Base-by-base conservation (phyloP, 2,113 vertebrate species). In the Diadophis punctatus region DNA sequence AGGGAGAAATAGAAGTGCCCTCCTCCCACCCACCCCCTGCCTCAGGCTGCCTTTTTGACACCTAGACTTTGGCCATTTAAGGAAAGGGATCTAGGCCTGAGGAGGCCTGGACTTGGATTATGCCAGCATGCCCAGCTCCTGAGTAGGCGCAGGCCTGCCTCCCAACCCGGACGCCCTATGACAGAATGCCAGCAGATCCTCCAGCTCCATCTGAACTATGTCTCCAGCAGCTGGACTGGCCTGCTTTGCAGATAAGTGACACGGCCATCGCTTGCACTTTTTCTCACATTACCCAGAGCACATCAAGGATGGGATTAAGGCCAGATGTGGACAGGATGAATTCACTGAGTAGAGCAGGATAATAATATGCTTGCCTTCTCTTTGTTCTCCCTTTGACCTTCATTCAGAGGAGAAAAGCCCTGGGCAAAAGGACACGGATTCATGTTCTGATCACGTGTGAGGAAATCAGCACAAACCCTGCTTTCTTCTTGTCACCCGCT, bases 281-380 rank as follows among this genome's bases (percentile, higher is more conserved):
- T 91, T 48, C 90, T 85, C 90, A 86, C 90, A 91, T 91, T 85
- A 91, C 74, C 56, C 14, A 16, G 39, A 91, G n/a, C 34, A 86
- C 34, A 56, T 86, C 39, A 86, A 56, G 22, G 74, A 86, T 48
- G 74, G 74, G 74, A 20, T 30, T 56, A 30, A 8, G 23, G 90
- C 90, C 74, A 91, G 52, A 91, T 39, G 25, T 85, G 74, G 68
- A 85, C 9, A 43, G 48, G 52, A 30, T 16, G 30, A 55, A 56
- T 51, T 84, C 52, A 46, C 39, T 27, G 39, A 56, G 52, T 30
- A 48, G 39, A 91, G 39, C 14, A 39, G 8, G 1, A 8, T 25
- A 55, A 27, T 55, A 8, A 27, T 84, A 4, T 30, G 52, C 49
- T 25, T 53, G 51, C 34, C 84, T 55, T 55, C 89, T 11, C 12